Conservation (phyloP, 2,888 invertebrate species). For the Limnephilus marmoratus region DNA sequence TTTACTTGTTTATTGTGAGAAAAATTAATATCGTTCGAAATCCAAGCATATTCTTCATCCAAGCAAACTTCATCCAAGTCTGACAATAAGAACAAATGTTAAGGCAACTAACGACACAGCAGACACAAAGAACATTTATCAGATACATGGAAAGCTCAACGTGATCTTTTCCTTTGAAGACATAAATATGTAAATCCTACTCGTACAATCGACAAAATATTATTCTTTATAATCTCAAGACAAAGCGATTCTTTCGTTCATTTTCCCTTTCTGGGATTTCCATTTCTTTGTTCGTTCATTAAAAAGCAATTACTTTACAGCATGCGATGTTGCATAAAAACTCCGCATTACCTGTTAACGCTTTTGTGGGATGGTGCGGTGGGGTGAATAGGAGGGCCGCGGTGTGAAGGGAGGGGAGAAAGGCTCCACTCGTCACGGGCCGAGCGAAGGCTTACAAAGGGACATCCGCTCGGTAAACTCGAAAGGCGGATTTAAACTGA, state of each 20-base stretch:
- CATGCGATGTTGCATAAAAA: constrained; percentile 45
- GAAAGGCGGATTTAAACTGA: constrained; percentile 46
- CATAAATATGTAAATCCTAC: background rate
- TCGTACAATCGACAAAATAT: constrained; percentile 6
- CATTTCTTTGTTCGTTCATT: constrained; percentile 47
- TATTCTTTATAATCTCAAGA: constrained; percentile 24
- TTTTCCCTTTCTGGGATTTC: background rate
- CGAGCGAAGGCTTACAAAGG: constrained; percentile 39
- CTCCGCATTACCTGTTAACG: constrained; percentile 46
- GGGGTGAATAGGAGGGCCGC: background rate
- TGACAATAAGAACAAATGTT: background rate
- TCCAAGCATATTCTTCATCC: background rate
- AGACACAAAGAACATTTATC: background rate
- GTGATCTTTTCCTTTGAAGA: background rate
- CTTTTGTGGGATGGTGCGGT: background rate
- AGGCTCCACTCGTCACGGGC: constrained; percentile 38
- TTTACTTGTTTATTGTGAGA: no score
- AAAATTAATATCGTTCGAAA: background rate
- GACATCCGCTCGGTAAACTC: constrained; percentile 44
- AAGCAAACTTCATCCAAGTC: background rate
- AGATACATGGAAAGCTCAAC: background rate
- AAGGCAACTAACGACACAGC: background rate
- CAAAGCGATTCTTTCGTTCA: constrained; percentile 21
- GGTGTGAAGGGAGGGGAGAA: background rate
- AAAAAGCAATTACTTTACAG: constrained; percentile 43